Evolutionary conservation across 2,888 invertebrate genomes (phyloP).

Genomic region (Coleophora flavipennella): DNA sequence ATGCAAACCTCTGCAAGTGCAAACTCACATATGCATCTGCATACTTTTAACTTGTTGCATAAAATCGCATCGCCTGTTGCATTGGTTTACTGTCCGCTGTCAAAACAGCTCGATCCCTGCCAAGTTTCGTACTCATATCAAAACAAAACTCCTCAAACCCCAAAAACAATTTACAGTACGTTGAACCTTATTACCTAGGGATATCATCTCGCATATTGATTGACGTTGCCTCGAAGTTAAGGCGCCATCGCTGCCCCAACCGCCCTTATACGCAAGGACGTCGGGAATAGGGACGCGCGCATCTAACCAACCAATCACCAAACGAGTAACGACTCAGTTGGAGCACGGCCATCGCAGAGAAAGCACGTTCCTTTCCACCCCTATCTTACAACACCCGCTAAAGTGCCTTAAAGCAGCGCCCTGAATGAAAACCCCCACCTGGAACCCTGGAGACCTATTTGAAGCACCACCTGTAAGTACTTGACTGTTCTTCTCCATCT

Average conservation of each 20-base stretch:
- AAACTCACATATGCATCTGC: no score
- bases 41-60: no score
- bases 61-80: not conserved
- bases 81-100: not conserved
- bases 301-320: constrained; percentile 39
- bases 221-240: constrained; percentile 58
- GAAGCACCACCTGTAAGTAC: constrained; percentile 56
- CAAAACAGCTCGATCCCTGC: not conserved
- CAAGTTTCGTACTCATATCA: constrained; percentile 13
- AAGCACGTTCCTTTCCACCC: constrained; percentile 52
- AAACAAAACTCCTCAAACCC: constrained; percentile 6
- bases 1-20: no score
- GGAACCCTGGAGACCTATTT: constrained; percentile 51
- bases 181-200: constrained; percentile 33
- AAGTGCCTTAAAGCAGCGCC: constrained; percentile 30
- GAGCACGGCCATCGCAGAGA: constrained; percentile 39
- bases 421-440: constrained; percentile 25
- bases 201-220: constrained; percentile 68
- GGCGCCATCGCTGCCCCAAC: constrained; percentile 65
- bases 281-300: constrained; percentile 68
- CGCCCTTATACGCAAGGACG: constrained; percentile 67
- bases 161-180: no score
- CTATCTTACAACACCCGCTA: constrained; percentile 30
- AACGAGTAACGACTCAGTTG: constrained; percentile 41
- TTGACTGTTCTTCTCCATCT: constrained; percentile 14